These are phyloP conservation scores for Cyclopterus lumpus DNA, from an alignment of 2,797 vertebrate genomes.

Conservation along the genomic window DNA sequence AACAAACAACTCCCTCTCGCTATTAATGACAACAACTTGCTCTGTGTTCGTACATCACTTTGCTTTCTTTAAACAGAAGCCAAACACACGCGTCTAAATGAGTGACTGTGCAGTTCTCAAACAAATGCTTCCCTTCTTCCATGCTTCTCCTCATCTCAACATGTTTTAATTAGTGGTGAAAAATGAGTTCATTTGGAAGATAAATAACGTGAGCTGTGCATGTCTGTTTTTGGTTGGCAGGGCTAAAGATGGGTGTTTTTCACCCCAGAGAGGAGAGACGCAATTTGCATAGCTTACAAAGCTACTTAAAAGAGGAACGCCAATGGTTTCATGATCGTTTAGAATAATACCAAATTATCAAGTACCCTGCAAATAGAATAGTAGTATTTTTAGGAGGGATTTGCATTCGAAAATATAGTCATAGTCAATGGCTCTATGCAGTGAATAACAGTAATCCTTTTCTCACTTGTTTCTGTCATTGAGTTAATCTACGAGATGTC, in stretches of 20 bases:
- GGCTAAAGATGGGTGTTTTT: slow-evolving; percentile 70
- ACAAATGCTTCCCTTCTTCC: slow-evolving; percentile 78
- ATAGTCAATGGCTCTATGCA: slow-evolving; percentile 5
- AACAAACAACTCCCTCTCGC: slow-evolving; percentile 67
- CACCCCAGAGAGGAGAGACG: slow-evolving; percentile 31
- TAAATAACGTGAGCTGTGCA: slow-evolving; percentile 76
- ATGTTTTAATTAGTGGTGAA: slow-evolving; percentile 86
- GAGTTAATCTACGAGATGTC: background rate
- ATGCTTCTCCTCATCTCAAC: slow-evolving; percentile 76
- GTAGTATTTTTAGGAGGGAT: slow-evolving; percentile 1
- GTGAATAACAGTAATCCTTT: slow-evolving; percentile 15
- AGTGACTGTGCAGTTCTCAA: slow-evolving; percentile 78
- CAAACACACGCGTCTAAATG: slow-evolving; percentile 78
- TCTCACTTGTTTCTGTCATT: background rate
- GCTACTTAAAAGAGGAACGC: slow-evolving; percentile 10
- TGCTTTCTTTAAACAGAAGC: slow-evolving; percentile 74
- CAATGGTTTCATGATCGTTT: slow-evolving; percentile 26
- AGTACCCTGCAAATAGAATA: slow-evolving; percentile 16
- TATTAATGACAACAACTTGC: slow-evolving; percentile 74
- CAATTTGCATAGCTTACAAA: slow-evolving; percentile 46
- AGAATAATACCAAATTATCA: slow-evolving; percentile 16
- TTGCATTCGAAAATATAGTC: slow-evolving; percentile 7
- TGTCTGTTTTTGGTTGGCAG: slow-evolving; percentile 79
- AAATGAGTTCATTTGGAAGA: slow-evolving; percentile 86
- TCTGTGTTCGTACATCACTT: slow-evolving; percentile 75